These are phyloP conservation scores for Pedionomus torquatus DNA, from an alignment of 2,113 vertebrate species.

Conservation along the genomic window DNA sequence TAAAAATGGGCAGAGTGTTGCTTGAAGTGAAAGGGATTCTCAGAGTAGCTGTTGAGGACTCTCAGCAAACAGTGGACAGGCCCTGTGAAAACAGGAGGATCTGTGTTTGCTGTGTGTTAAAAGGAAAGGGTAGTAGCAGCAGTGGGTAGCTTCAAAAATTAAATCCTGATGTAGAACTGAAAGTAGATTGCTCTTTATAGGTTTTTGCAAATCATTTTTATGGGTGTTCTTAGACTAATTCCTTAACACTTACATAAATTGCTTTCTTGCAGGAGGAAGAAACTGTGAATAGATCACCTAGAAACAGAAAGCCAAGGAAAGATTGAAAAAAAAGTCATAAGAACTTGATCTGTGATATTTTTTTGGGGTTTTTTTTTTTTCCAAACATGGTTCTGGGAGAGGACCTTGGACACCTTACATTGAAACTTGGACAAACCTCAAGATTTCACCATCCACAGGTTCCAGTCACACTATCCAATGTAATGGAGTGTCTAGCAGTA, in stretches of 20 bases:
- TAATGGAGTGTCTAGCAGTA: constrained; percentile 82
- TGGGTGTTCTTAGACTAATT: background rate
- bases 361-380: constrained; percentile 8
- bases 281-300: constrained; percentile 90
- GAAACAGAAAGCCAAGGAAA: constrained; percentile 91
- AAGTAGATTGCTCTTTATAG: background rate
- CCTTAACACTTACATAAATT: background rate
- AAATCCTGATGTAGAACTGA: background rate
- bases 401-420: constrained; percentile 76
- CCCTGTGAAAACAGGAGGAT: background rate
- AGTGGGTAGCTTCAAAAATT: background rate
- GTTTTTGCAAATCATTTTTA: background rate
- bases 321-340: constrained; percentile 85
- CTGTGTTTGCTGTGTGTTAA: background rate
- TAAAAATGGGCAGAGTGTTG: background rate
- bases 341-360: constrained; percentile 75
- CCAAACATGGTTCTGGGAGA: constrained; percentile 73
- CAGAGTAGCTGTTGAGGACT: background rate
- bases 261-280: constrained; percentile 85
- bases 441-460: constrained; percentile 74
- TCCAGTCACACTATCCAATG: constrained; percentile 73
- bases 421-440: constrained; percentile 79
- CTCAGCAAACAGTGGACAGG: background rate
- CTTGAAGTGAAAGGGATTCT: background rate
- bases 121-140: background rate